Evolutionary conservation across 2,888 invertebrate genomes (phyloP).

Genomic region (Eupithecia insigniata): DNA sequence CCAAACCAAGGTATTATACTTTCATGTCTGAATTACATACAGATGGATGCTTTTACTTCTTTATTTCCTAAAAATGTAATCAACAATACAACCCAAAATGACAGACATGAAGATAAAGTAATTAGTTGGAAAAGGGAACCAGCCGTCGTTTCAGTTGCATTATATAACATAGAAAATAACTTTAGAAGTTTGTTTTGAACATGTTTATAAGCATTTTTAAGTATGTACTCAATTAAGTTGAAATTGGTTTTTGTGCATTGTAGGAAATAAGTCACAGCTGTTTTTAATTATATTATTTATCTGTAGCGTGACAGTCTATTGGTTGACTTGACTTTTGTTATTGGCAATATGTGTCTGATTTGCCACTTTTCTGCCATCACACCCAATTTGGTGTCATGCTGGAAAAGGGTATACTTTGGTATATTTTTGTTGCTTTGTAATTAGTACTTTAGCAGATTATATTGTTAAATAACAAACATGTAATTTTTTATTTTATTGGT

Average conservation of each 20-base stretch:
- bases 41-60: slow-evolving; percentile 79
- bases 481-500: neutral
- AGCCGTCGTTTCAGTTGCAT: slow-evolving; percentile 68
- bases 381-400: neutral
- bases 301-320: slow-evolving; percentile 3
- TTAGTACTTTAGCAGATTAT: slow-evolving; percentile 24
- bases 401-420: neutral
- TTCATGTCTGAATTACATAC: slow-evolving; percentile 78
- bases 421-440: slow-evolving; percentile 12
- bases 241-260: slow-evolving; percentile 31
- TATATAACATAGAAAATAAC: slow-evolving; percentile 75
- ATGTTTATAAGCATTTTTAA: slow-evolving; percentile 23
- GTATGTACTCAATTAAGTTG: neutral
- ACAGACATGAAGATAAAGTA: slow-evolving; percentile 50
- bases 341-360: too few relatives aligned
- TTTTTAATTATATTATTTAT: neutral
- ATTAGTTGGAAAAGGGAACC: slow-evolving; percentile 57
- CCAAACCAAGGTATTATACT: slow-evolving; percentile 76
- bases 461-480: slow-evolving; percentile 1
- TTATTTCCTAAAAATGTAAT: slow-evolving; percentile 61
- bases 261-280: neutral
- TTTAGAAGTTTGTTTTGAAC: slow-evolving; percentile 77
- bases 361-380: neutral
- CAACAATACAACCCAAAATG: slow-evolving; percentile 40
- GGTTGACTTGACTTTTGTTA: too few relatives aligned